Conservation (phyloP, 2,888 invertebrate genomes). For the Agrochola lychnidis region DNA sequence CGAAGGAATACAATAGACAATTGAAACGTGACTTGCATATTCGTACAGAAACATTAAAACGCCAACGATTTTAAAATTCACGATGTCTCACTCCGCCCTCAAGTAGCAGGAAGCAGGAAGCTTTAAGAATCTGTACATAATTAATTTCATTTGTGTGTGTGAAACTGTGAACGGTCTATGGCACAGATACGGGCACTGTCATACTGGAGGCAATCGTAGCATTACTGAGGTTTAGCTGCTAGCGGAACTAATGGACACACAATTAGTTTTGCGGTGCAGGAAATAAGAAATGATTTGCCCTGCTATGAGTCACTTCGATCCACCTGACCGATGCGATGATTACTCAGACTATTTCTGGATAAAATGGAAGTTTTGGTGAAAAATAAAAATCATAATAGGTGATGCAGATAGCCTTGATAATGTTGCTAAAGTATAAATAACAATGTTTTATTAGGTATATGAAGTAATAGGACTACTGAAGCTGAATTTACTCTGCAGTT, state of each 20-base stretch:
- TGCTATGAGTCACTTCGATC: slow-evolving; percentile 81
- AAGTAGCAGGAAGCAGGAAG: slow-evolving; percentile 74
- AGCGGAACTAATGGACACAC: slow-evolving; percentile 86
- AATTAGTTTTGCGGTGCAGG: slow-evolving; percentile 84
- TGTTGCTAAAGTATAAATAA: slow-evolving; percentile 40
- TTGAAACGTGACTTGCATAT: slow-evolving; percentile 70
- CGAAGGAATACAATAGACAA: slow-evolving; percentile 57
- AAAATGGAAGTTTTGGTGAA: slow-evolving; percentile 55
- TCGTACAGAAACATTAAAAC: slow-evolving; percentile 56
- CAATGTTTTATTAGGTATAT: too few relatives aligned
- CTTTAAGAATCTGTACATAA: slow-evolving; percentile 62
- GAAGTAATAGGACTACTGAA: too few relatives aligned
- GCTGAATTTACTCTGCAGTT: background rate
- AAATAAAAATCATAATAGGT: slow-evolving; percentile 44
- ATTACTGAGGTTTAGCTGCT: slow-evolving; percentile 78
- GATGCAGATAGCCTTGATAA: slow-evolving; percentile 61
- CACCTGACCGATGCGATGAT: slow-evolving; percentile 75
- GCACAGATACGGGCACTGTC: slow-evolving; percentile 66
- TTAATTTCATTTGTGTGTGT: slow-evolving; percentile 59
- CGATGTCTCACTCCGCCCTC: slow-evolving; percentile 53
- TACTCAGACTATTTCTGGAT: slow-evolving; percentile 75
- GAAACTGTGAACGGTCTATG: slow-evolving; percentile 51
- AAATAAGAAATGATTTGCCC: slow-evolving; percentile 85
- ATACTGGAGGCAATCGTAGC: slow-evolving; percentile 73
- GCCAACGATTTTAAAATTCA: slow-evolving; percentile 62